Base-by-base conservation (phyloP, 2,888 invertebrate genomes). In the Terebella lapidaria region DNA sequence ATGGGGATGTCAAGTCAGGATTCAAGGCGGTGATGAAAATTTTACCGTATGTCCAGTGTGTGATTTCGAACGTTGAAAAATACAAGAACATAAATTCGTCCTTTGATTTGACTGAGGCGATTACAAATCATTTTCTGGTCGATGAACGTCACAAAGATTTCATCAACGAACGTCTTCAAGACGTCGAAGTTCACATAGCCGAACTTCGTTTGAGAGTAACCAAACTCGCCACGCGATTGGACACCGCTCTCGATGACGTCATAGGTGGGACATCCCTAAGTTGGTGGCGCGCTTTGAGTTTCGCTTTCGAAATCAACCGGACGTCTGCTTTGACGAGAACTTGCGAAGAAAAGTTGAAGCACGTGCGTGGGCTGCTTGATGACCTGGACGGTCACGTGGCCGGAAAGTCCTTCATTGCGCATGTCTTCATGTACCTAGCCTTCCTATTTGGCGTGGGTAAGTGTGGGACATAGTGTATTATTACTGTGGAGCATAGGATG, bases 221-320 rank as follows among this genome's bases (percentile, higher is more conserved):
- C 15, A 5, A n/a, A 3, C 29, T 57, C 22, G 52, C 51, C 10
- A 4, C 3, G 2, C 3, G 5, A 18, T 28, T 57, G 57, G 52
- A 57, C 25, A 15, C 3, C n/a, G 3, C 52, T 4, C 52, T 57
- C n/a, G 57, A 57, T 52, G 57, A 58, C 30, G 52, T 52, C 30
- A 28, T 55, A n/a, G 26, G 15, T n/a, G 59, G 62, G 18, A 22
- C 47, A 45, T 28, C 27, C 15, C 30, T 62, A 5, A 47, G 56
- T 3, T n/a, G 45, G 28, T 54, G 49, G 53, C 45, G 29, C 10
- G 25, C 59, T 3, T 25, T 58, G n/a, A 51, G 29, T 27, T 55
- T 63, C 15, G 63, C 63, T 29, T 63, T 63, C 56, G 56, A 58
- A 28, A 63, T 63, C 58, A 63, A 63, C 54, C 52, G 63, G 15